Percentiles rank a stretch among this genome's conserved stretches.
Evolutionary conservation across 2,797 vertebrate species (phyloP).

Genomic region (Cyclura pinguis): DNA sequence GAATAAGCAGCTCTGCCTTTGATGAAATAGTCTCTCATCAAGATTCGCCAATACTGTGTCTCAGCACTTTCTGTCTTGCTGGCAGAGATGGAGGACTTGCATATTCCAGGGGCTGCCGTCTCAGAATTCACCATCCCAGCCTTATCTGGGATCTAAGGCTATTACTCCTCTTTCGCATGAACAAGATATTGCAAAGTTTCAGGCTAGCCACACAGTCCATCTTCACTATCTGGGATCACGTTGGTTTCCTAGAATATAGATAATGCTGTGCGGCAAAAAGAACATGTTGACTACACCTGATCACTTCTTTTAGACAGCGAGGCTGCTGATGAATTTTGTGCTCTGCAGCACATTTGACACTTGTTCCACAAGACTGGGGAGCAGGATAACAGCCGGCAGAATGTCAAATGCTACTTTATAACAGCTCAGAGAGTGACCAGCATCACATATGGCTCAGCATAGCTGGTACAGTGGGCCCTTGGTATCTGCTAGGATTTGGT

Average conservation of each 20-base stretch:
- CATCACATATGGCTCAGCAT: no score
- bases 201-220: no score
- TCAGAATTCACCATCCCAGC: neutral
- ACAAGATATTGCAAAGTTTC: neutral
- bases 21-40: neutral
- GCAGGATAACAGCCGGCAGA: neutral
- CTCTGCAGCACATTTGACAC: neutral
- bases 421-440: neutral
- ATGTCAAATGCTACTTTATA: neutral
- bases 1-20: neutral
- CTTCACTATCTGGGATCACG: neutral
- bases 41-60: neutral
- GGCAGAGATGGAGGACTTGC: neutral
- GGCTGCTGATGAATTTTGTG: neutral
- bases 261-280: neutral
- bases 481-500: no score
- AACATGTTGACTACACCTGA: no score
- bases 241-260: neutral
- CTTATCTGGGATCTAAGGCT: neutral
- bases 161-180: neutral
- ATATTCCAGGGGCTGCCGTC: neutral
- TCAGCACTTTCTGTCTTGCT: neutral
- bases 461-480: no score
- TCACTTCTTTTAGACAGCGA: neutral
- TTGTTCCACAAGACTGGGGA: neutral